Evolutionary conservation across 1,140 invertebrate genomes (phyloP), one percentile per base, ranked within the genome.

Genomic region (Listronotus bonariensis): DNA sequence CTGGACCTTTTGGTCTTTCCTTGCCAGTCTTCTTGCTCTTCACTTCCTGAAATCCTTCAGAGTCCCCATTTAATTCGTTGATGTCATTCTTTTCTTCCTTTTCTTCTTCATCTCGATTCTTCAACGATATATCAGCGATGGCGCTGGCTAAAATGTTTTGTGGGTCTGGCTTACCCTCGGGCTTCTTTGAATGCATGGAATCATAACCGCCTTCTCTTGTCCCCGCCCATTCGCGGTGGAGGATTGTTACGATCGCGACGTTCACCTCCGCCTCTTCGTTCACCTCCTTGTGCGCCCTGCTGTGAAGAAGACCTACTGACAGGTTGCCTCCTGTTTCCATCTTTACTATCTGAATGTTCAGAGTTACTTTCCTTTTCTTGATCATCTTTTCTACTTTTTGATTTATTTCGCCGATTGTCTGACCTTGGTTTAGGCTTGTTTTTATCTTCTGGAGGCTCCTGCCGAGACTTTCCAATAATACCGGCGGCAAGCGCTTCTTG

Each of bases 11-110:
- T 52, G 82, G 81, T 4, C 82, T 80, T 52, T 88, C 86, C 70
- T 88, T 88, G 0, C 84, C 84, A 68, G 84, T 87, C 72, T 92
- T 93, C 74, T 92, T 92, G 40, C 89, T 92, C 43, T 89, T 85
- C 1, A 94, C 92, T 77, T 95, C 92, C 77, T 93, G 92, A 77
- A 95, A 95, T 42, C 91, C 92, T 76, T 92, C 91, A 72, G 76
- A 72, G 41, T 84, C 83, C 12, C 72, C 72, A 8, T 83, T 81
- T 0, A 74, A 59, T 4, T 70, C 64, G 7, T 55, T 56, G 8
- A 46, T 54, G 12, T 70, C 69, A 41, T 61, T 31, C 45, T 63
- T 62, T 15, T 68, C 54, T 11, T 72, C 71, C n/a, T 71, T 70
- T 14, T 73, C 69, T 8, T 58, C 51, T n/a, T 69, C 66, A n/a